Base-by-base conservation (phyloP, 2,888 invertebrate genomes). In the Ferdinandea cuprea region DNA sequence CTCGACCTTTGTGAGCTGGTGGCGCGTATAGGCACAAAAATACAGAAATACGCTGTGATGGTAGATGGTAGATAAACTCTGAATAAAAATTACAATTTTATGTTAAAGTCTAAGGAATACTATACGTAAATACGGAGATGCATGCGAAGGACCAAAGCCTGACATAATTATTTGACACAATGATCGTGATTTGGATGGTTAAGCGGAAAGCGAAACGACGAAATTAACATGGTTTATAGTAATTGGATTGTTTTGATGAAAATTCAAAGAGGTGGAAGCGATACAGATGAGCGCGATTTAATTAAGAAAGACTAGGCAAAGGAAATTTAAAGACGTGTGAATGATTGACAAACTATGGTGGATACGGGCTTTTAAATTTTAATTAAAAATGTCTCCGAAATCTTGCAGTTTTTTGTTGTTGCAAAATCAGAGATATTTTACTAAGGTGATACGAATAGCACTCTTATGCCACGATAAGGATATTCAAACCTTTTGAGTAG, bases 41-140 rank as follows among this genome's bases (percentile, higher is more conserved):
- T 4, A 25, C 21, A 52, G 50, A 2, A 32, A 58, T 40, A 35
- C 61, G 42, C 25, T 40, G 56, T 59, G 61, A 83, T 78, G 68
- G 66, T 61, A 83, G 83, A 78, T 83, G 73, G 37, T 37, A 78
- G 78, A 83, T 83, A 83, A 78, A 72, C 68, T 78, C 83, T 78
- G 83, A 83, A 83, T 83, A 83, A 83, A 83, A 83, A 83, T 78
- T 83, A 83, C 83, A 78, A 63, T 83, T 83, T 83, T 83, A 83
- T 73, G 83, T 63, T 63, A 44, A 73, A 80, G 72, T 59, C 61
- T 68, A 44, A 58, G 65, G 30, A 66, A 30, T 63, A n/a, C n/a
- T n/a, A n/a, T n/a, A 54, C 46, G 54, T 46, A 69, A 58, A 65
- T 54, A 65, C 58, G 65, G 56, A 50, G 63, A 78, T 61, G 78